These are phyloP conservation scores for Pherbina coryleti DNA, from an alignment of 2,888 invertebrate species.

Conservation along the genomic window DNA sequence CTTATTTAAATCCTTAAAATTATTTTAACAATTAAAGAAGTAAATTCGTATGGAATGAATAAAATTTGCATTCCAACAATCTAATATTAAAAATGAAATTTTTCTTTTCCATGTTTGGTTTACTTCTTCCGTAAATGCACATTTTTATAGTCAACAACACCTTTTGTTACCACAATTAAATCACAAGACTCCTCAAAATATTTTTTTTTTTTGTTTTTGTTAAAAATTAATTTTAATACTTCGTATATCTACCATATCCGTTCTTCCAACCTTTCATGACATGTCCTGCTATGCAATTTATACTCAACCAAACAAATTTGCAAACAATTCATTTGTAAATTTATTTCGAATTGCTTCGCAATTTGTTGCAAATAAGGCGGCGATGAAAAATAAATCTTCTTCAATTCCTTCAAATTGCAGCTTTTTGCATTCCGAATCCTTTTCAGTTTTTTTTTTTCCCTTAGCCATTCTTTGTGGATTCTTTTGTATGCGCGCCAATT, in stretches of 20 bases:
- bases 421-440: neutral
- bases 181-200: too few relatives aligned
- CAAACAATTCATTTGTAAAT: slow-evolving; percentile 14
- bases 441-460: neutral
- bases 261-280: neutral
- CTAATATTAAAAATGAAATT: too few relatives aligned
- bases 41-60: too few relatives aligned
- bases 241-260: neutral
- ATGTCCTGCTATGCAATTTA: neutral
- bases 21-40: too few relatives aligned
- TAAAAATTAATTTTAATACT: neutral
- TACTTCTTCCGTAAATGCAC: too few relatives aligned
- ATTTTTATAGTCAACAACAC: too few relatives aligned
- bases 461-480: neutral
- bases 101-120: too few relatives aligned
- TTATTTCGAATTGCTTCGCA: slow-evolving; percentile 43
- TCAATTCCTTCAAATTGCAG: slow-evolving; percentile 26
- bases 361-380: slow-evolving; percentile 43
- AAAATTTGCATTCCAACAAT: too few relatives aligned
- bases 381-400: slow-evolving; percentile 45
- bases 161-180: too few relatives aligned
- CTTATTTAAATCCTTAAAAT: too few relatives aligned
- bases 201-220: too few relatives aligned
- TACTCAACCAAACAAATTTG: neutral
- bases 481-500: slow-evolving; percentile 24